Percentiles rank a stretch among this genome's conserved stretches.
phyloP scores from a whole-genome alignment of 2,888 invertebrate genomes.

The Cataglyphis cursor region DNA sequence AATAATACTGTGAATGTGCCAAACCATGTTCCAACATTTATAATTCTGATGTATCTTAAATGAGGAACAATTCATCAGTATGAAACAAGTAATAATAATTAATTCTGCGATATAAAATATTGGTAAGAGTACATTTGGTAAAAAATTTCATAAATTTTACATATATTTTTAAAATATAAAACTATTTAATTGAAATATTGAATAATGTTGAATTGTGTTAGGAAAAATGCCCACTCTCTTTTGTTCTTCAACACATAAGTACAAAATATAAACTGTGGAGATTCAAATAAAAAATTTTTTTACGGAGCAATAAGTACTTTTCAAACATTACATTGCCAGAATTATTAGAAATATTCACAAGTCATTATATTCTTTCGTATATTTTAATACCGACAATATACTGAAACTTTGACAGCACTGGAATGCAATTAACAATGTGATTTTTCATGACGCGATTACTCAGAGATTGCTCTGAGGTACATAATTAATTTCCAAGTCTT shows the following conservation, averaged over 20 bases:
- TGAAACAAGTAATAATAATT: not conserved
- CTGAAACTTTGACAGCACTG: not conserved
- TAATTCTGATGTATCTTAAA: not conserved
- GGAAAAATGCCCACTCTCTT: not conserved
- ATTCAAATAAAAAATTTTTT: no score
- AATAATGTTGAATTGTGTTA: not conserved
- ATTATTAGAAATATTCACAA: not conserved
- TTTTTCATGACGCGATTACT: not conserved
- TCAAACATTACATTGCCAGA: not conserved
- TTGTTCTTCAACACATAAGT: not conserved
- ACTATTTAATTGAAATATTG: not conserved
- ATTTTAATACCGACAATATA: not conserved
- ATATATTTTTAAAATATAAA: not conserved
- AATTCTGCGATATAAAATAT: not conserved
- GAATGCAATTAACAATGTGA: not conserved
- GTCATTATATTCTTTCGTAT: not conserved
- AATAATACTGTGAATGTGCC: not conserved
- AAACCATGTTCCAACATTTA: not conserved
- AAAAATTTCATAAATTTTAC: not conserved
- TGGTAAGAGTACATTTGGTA: not conserved
- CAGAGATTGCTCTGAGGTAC: not conserved
- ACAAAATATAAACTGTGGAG: not conserved
- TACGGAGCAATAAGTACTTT: no score
- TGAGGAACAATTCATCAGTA: not conserved
- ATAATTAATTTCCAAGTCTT: conserved; percentile 6